phyloP scores from a whole-genome alignment of 2,888 invertebrate genomes.

The Osedax fenrisi region DNA sequence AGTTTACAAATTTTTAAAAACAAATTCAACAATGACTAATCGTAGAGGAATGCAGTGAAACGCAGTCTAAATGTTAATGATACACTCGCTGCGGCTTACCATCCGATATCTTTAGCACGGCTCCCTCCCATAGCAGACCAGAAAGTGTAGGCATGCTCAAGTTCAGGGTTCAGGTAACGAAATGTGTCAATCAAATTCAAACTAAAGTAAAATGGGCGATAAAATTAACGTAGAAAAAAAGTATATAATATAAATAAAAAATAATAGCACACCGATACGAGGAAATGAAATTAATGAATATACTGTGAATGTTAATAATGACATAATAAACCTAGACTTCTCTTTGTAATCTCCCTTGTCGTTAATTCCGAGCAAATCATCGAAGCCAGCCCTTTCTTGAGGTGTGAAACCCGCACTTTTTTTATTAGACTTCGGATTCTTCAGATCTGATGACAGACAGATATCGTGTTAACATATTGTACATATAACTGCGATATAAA shows the following conservation, averaged over 20 bases:
- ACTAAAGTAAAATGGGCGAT: background rate
- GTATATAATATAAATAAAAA: background rate
- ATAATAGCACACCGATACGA: too few relatives aligned
- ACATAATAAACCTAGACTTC: background rate
- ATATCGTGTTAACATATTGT: too few relatives aligned
- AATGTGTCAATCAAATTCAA: constrained; percentile 75
- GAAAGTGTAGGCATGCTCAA: constrained; percentile 72
- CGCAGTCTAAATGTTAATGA: too few relatives aligned
- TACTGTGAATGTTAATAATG: too few relatives aligned
- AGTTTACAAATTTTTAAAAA: too few relatives aligned
- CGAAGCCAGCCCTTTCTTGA: constrained; percentile 83
- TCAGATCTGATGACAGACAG: constrained; percentile 76
- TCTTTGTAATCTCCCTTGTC: constrained; percentile 12
- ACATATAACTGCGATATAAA: too few relatives aligned
- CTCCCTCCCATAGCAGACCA: constrained; percentile 86
- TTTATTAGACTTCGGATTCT: constrained; percentile 81
- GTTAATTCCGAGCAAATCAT: constrained; percentile 58
- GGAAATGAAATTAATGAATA: too few relatives aligned
- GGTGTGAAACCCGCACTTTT: constrained; percentile 82
- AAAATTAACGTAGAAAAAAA: background rate
- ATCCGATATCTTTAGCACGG: constrained; percentile 79
- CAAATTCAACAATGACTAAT: too few relatives aligned
- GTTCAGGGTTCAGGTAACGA: constrained; percentile 72
- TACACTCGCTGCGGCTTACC: too few relatives aligned
- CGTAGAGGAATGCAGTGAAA: too few relatives aligned